Base-by-base conservation (phyloP, 2,797 vertebrate species). In the Lepilemur septentrionalis region DNA sequence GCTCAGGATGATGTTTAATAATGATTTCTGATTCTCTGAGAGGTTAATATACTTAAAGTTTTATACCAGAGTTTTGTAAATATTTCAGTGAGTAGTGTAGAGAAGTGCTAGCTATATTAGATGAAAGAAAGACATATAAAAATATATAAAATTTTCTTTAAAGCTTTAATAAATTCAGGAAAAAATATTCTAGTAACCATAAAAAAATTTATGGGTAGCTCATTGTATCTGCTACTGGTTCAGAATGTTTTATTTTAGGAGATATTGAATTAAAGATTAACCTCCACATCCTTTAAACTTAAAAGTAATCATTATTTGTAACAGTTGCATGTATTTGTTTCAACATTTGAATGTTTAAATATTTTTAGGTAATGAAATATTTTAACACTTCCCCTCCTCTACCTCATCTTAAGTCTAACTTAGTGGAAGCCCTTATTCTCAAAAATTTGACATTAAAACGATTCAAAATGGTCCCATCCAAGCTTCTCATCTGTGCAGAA, bases 21-120 rank as follows among this genome's bases (percentile, higher is more conserved):
- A 91, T 81, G 0, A 12, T 1, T 69, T 94, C 0, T 94, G 70
- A 97, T 94, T 87, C 17, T 97, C 30, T 93, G 7, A 95, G 13
- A 67, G 67, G 22, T 41, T 38, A 92, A 65, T 97, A 93, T 32
- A 59, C 20, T 0, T 96, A 83, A 92, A 94, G 0, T 15, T 79
- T 96, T 94, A 13, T 89, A 20, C 72, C 23, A 95, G 59, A 46
- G 22, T 2, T 4, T 96, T 96, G 87, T 70, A 95, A 94, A 95
- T 75, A 48, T 81, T 97, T 97, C 61, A 63, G 18, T 86, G 93
- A 57, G 61, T 96, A 90, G 89, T 73, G 5, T 83, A 84, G 25
- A 70, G 25, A 94, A 75, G 15, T 14, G 22, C n/a, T 4, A 59
- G 14, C 13, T 61, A 4, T 28, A 65, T 5, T 79, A 32, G 70